A percentile compares a stretch with the other conserved stretches of the same genome.
These are phyloP conservation scores for Drosophila subquinaria DNA, from an alignment of 2,888 invertebrate species.

Conservation along the genomic window DNA sequence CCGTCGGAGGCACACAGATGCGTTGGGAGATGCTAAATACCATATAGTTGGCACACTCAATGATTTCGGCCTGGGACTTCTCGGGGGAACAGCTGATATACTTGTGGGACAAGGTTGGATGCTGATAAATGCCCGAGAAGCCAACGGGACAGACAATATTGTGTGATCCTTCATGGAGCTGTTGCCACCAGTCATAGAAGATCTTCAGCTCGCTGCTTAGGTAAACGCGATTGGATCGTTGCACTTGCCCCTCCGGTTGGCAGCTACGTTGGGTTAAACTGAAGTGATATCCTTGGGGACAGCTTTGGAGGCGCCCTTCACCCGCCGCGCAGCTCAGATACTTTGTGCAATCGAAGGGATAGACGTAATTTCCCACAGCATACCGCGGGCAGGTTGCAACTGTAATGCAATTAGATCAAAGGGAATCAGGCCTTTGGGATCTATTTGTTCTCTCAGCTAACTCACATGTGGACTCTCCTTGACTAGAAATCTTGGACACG, in stretches of 20 bases:
- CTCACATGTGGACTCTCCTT: background rate
- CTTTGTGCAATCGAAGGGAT: constrained; percentile 88
- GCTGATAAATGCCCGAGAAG: constrained; percentile 57
- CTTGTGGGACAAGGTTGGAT: constrained; percentile 87
- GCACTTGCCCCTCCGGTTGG: constrained; percentile 56
- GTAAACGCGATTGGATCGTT: constrained; percentile 60
- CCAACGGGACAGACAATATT: constrained; percentile 57
- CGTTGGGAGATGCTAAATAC: constrained; percentile 85
- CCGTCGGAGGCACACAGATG: constrained; percentile 87
- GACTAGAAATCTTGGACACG: background rate
- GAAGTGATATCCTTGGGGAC: constrained; percentile 88
- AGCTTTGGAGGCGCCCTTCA: constrained; percentile 87
- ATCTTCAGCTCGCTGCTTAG: constrained; percentile 40
- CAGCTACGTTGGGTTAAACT: constrained; percentile 78
- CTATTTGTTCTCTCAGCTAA: background rate
- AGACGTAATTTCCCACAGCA: constrained; percentile 87
- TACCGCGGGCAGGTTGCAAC: constrained; percentile 85
- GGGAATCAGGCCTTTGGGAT: too few relatives aligned
- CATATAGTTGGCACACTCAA: constrained; percentile 87
- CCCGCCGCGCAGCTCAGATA: constrained; percentile 89
- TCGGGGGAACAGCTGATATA: constrained; percentile 87
- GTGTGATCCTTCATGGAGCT: constrained; percentile 13
- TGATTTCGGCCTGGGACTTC: constrained; percentile 52
- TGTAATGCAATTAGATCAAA: constrained; percentile 29
- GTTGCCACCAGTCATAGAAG: constrained; percentile 62